Evolutionary conservation across 2,888 invertebrate genomes (phyloP), one percentile per base, ranked within the genome.

Genomic region (Molorchus minor): DNA sequence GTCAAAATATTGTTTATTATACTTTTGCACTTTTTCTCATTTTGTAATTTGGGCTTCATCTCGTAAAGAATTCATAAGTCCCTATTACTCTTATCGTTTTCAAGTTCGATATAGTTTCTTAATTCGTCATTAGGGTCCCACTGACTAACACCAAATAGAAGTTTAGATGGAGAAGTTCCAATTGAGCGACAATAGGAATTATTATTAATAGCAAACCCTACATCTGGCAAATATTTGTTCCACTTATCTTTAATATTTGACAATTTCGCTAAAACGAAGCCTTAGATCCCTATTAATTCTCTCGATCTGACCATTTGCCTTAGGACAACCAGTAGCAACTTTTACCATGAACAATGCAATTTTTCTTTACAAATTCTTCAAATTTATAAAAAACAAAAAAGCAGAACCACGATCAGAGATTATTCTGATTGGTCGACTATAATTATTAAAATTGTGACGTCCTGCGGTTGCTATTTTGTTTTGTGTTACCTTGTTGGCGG

Each of bases 221-320:
- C 58, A 17, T 54, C 16, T n/a, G 38, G 8, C n/a, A 58, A 54
- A 41, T 58, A 10, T 17, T 38, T 4, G 20, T 29, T 13, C 58
- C 58, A 46, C 19, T 58, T 35, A 58, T 47, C 46, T 12, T 57
- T 57, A n/a, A 56, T 13, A 2, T 40, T 41, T 17, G 46, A 15
- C 13, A 58, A 29, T 35, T 58, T 58, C 3, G 41, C 2, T 15
- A 58, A 41, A 40, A 54, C 46, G n/a, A 8, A 54, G 58, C 1
- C 54, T 58, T 30, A 58, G 17, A 33, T 56, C 56, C 12, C 49
- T 5, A 33, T 56, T 56, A 2, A 51, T 12, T 12, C 56, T 7
- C 21, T 56, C 56, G n/a, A 56, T 56, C 12, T 56, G 56, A 16
- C 56, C 56, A 40, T 56, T 56, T 8, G 56, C 16, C 19, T 54